Base-by-base conservation (phyloP, 2,113 vertebrate genomes). In the Riparia riparia region DNA sequence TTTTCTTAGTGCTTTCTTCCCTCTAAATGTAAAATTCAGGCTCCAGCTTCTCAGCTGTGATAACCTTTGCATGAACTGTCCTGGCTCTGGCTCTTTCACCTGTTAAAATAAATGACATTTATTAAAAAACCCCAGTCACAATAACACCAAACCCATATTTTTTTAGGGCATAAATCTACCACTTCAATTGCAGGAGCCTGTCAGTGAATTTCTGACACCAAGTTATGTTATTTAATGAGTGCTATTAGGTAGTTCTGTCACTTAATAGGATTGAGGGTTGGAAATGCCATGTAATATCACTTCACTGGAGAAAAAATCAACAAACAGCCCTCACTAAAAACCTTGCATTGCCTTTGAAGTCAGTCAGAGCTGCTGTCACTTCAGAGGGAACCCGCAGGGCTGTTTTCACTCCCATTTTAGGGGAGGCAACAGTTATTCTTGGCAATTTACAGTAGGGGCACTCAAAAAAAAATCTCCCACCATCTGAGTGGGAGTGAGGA, bases 201-300 rank as follows among this genome's bases (percentile, higher is more conserved):
- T 87, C 94, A 91, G 85, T 80, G 96, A 50, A 91, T 95, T 96
- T 95, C 90, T 97, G 93, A 97, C 96, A 96, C 86, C 81, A n/a
- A 93, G 93, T 97, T 95, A 87, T 91, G 92, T 95, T 96, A 80
- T 96, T 97, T 97, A 96, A 95, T 96, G 96, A 96, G 93, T 80
- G 90, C 95, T 96, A 97, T 97, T 97, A 97, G 95, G 92, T 94
- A 95, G 86, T 95, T 95, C 90, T 96, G 96, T 95, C 94, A 93
- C 95, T 95, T 97, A 96, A 96, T 97, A 94, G 95, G 95, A 96
- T 96, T 96, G 96, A 96, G 90, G 89, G 92, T 96, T 96, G 93
- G 95, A 95, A 97, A 96, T 97, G 95, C 95, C 95, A 96, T 97
- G 96, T 95, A 95, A 95, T 97, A 97, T 96, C 96, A 96, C 88